These are phyloP conservation scores for Brachyopa scutellaris DNA, from an alignment of 2,888 invertebrate genomes.

Conservation along the genomic window DNA sequence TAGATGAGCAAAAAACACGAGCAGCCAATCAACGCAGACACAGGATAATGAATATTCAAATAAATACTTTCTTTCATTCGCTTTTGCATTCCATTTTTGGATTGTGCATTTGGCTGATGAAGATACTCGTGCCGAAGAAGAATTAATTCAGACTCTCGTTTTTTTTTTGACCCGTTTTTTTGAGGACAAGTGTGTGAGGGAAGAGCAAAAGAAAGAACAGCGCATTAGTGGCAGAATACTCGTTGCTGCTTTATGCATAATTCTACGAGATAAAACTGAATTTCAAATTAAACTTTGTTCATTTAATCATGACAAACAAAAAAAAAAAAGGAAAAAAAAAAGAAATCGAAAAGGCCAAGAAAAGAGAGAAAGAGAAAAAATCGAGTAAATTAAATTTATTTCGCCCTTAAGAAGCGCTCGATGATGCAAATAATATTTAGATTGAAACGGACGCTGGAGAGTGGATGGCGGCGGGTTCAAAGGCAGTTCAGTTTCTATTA, in stretches of 20 bases:
- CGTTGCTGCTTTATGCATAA: constrained; percentile 67
- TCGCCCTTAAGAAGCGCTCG: constrained; percentile 28
- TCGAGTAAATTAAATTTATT: constrained; percentile 45
- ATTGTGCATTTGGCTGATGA: constrained; percentile 66
- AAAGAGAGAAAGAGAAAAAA: neutral
- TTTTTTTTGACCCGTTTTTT: constrained; percentile 36
- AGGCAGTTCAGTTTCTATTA: neutral
- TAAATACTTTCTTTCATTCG: constrained; percentile 54
- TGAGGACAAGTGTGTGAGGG: constrained; percentile 23
- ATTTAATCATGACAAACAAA: constrained; percentile 57
- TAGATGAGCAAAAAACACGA: constrained; percentile 15
- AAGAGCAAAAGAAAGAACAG: constrained; percentile 2
- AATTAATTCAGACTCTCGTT: constrained; percentile 21
- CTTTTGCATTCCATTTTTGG: constrained; percentile 39
- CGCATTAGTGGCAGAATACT: constrained; percentile 54
- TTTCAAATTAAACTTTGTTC: constrained; percentile 72
- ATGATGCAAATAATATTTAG: constrained; percentile 49
- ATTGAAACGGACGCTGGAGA: constrained; percentile 33
- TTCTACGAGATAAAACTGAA: constrained; percentile 70
- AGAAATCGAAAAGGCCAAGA: neutral
- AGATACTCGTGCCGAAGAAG: constrained; percentile 35
- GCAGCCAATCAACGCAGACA: constrained; percentile 61
- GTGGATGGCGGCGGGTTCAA: neutral
- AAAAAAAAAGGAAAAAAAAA: constrained; percentile 10
- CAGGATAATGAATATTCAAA: constrained; percentile 70